These are phyloP conservation scores for Coregonus suidteri DNA, from an alignment of 2,797 vertebrate genomes.

Conservation along the genomic window DNA sequence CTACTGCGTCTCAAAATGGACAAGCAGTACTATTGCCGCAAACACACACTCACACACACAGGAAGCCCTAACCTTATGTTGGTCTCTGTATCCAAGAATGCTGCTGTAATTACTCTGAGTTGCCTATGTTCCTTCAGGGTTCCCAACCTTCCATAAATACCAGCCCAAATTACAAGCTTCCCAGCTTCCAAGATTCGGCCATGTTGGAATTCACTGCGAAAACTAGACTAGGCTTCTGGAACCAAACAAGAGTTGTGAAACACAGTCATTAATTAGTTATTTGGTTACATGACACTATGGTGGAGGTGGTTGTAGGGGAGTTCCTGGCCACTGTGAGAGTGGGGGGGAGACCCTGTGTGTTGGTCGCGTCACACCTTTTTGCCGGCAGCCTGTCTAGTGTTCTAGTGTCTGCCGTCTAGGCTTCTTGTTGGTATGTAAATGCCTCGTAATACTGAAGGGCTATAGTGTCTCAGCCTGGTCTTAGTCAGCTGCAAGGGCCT, in stretches of 20 bases:
- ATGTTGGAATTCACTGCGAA: slow-evolving; percentile 21
- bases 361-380: slow-evolving; percentile 68
- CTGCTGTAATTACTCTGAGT: slow-evolving; percentile 59
- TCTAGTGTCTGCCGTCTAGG: slow-evolving; percentile 67
- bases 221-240: slow-evolving; percentile 22
- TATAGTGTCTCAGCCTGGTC: not conserved
- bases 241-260: slow-evolving; percentile 20
- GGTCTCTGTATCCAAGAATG: slow-evolving; percentile 53
- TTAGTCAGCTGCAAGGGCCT: slow-evolving; percentile 16
- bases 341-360: slow-evolving; percentile 26
- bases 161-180: slow-evolving; percentile 10
- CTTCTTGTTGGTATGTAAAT: slow-evolving; percentile 78
- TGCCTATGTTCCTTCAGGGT: slow-evolving; percentile 51
- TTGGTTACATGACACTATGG: slow-evolving; percentile 31
- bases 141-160: slow-evolving; percentile 55
- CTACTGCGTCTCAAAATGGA: not conserved
- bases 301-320: slow-evolving; percentile 25
- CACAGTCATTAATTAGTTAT: slow-evolving; percentile 36
- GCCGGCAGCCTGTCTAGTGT: slow-evolving; percentile 52
- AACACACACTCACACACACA: slow-evolving; percentile 44
- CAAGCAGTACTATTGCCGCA: not conserved
- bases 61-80: slow-evolving; percentile 42
- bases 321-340: slow-evolving; percentile 34
- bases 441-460: slow-evolving; percentile 5
- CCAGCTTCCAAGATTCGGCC: slow-evolving; percentile 8